Evolutionary conservation across 2,113 vertebrate genomes (phyloP).

Genomic region (Neotoma lepida): DNA sequence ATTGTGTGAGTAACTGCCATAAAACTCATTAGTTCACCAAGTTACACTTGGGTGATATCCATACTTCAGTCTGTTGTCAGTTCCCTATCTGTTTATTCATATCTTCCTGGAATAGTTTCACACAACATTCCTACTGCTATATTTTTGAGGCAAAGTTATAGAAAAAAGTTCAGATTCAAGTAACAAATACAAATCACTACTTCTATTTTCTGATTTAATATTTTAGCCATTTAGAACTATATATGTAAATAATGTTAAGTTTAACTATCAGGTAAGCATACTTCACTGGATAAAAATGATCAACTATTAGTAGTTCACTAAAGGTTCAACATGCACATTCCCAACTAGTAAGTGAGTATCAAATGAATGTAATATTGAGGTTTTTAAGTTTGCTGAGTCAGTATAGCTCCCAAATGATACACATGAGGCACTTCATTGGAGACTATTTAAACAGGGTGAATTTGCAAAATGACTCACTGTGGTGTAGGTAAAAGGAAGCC

Average conservation of each 20-base stretch:
- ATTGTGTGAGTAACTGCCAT: not conserved
- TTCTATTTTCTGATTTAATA: not conserved
- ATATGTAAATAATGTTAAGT: not conserved
- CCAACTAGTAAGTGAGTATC: not conserved
- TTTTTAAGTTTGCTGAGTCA: not conserved
- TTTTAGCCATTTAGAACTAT: conserved; percentile 17
- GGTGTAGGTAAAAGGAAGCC: not conserved
- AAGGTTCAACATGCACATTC: not conserved
- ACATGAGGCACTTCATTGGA: not conserved
- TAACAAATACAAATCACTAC: not conserved
- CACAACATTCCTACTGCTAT: not conserved
- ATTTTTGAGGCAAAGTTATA: not conserved
- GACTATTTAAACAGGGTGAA: not conserved
- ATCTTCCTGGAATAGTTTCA: not conserved
- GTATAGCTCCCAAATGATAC: not conserved
- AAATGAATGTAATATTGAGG: not conserved
- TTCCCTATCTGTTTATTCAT: not conserved
- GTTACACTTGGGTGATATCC: not conserved
- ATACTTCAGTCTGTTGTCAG: not conserved
- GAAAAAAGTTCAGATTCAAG: conserved; percentile 12
- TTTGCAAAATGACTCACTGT: not conserved
- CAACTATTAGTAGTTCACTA: conserved; percentile 10
- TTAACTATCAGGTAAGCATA: not conserved
- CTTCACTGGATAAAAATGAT: conserved; percentile 18
- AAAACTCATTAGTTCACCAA: not conserved